Base-by-base conservation (phyloP, 2,888 invertebrate species). In the Hemistola chrysoprasaria region DNA sequence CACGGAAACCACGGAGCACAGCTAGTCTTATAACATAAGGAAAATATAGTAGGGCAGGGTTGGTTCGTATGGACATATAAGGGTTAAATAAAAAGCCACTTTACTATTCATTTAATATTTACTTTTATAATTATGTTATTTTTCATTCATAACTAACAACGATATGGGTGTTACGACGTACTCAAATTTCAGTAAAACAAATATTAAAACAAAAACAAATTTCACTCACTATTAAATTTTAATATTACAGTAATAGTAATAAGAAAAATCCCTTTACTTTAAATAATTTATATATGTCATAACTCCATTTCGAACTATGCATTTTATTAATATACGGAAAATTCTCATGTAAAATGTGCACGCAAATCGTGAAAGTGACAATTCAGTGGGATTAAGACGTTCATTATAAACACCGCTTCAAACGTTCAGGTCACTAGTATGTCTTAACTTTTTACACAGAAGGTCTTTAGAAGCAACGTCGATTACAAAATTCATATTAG, bases 41-140 rank as follows among this genome's bases (percentile, higher is more conserved):
- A n/a, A n/a, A n/a, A n/a, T n/a, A n/a, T n/a, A n/a, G n/a, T n/a
- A n/a, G n/a, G n/a, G n/a, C n/a, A n/a, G n/a, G 16, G n/a, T 3
- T 11, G 2, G 16, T 11, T 27, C 16, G 3, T 16, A 20, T 8
- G n/a, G n/a, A n/a, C n/a, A n/a, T n/a, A n/a, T 29, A 8, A 27
- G 9, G 16, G 10, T 27, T 65, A 82, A 86, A 85, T 80, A 78
- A 86, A 86, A 85, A 78, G 62, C 72, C 76, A 78, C 70, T 64
- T 62, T 84, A 86, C 87, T 88, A 88, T 85, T 87, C 85, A 87
- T 86, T 87, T 87, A 87, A 88, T 88, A 85, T 87, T 87, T 88
- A 88, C 86, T 87, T 87, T 88, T 86, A 88, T 88, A 87, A 88
- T 86, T 84, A 86, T 86, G 88, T 88, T 88, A 88, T 87, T 87